Evolutionary conservation across 2,797 vertebrate species (phyloP).

Genomic region (Xiphorhynchus erythropygius): DNA sequence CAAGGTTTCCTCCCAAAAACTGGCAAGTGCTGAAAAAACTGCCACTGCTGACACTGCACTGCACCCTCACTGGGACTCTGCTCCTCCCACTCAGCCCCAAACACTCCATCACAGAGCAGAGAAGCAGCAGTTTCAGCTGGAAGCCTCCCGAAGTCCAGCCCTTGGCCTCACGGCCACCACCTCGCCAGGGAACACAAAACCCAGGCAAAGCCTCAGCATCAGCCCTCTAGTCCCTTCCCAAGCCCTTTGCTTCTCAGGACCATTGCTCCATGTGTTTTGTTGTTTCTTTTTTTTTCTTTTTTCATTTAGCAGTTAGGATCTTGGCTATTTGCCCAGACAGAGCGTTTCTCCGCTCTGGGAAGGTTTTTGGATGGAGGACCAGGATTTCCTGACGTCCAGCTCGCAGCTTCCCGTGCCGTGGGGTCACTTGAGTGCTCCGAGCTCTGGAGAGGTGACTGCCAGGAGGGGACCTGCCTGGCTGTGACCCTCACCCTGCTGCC

Average conservation of each 20-base stretch:
- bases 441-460: fast-evolving
- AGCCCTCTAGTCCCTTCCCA: neutral
- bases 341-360: neutral
- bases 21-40: neutral
- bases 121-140: neutral
- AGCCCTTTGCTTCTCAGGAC: neutral
- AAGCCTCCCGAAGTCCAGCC: neutral
- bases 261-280: neutral
- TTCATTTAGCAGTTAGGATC: neutral
- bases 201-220: neutral
- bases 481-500: neutral
- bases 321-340: neutral
- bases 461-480: neutral
- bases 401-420: neutral
- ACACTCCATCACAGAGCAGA: fast-evolving
- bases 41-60: neutral
- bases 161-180: neutral
- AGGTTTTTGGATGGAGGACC: neutral
- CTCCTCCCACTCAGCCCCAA: neutral
- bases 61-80: fast-evolving
- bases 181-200: neutral
- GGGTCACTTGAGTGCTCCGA: neutral
- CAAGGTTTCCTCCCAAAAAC: neutral
- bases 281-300: neutral
- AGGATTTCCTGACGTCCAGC: slow-evolving; percentile 53